Percentiles rank a stretch among this genome's conserved stretches.
Conservation (phyloP, 2,113 vertebrate species). For the Sphaerodactylus townsendi region DNA sequence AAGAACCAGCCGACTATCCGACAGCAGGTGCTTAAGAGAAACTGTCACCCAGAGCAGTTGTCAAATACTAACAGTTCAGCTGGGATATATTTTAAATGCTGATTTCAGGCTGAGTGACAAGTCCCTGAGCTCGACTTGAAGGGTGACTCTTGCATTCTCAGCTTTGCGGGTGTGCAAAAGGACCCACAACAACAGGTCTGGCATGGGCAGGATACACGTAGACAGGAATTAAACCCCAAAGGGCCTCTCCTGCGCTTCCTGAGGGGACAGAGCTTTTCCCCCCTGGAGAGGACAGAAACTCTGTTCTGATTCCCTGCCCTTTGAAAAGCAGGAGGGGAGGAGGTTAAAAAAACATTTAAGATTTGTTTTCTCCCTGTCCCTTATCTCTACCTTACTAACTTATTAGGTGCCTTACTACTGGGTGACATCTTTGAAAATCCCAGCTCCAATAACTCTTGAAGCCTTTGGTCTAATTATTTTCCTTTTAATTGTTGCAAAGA, state of each 20-base stretch:
- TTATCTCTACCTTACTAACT: not conserved
- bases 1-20: rapidly evolving
- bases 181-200: conserved; percentile 12
- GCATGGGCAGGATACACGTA: conserved; percentile 17
- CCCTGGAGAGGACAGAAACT: conserved; percentile 13
- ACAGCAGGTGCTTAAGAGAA: not conserved
- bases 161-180: conserved; percentile 30
- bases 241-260: conserved; percentile 31
- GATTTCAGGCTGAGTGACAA: conserved; percentile 55
- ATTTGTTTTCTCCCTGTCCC: not conserved
- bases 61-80: conserved; percentile 51
- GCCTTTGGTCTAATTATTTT: conserved; percentile 48
- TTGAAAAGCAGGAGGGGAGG: not conserved
- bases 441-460: conserved; percentile 22
- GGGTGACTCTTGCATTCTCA: conserved; percentile 38
- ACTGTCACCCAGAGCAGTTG: conserved; percentile 43
- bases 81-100: conserved; percentile 39
- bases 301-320: not conserved
- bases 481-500: conserved; percentile 56
- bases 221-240: conserved; percentile 56
- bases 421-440: not conserved
- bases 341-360: conserved; percentile 14
- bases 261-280: conserved; percentile 34
- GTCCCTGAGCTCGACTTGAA: conserved; percentile 47
- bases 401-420: not conserved